A percentile compares a stretch with the other conserved stretches of the same genome.
Conservation (phyloP, 2,888 invertebrate genomes). For the Thereva nobilitata region DNA sequence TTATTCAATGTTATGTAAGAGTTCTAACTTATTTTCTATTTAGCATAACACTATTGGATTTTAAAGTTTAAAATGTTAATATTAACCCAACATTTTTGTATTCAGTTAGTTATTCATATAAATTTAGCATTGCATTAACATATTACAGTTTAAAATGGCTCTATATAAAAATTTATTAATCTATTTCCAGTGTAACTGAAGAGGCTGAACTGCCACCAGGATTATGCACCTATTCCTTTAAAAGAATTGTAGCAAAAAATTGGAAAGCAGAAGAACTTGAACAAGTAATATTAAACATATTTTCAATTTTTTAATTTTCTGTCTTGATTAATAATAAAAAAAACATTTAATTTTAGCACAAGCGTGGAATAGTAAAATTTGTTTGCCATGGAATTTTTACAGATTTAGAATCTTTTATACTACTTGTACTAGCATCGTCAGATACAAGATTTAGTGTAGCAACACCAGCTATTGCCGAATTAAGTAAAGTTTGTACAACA, state of each 20-base stretch:
- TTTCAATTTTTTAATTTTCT: constrained; percentile 1
- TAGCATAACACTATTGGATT: too few relatives aligned
- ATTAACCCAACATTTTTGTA: too few relatives aligned
- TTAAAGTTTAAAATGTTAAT: too few relatives aligned
- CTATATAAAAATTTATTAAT: background rate
- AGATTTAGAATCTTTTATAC: constrained; percentile 73
- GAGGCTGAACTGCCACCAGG: constrained; percentile 68
- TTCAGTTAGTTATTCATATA: too few relatives aligned
- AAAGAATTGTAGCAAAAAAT: constrained; percentile 73
- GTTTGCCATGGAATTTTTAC: constrained; percentile 77
- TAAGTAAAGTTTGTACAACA: constrained; percentile 73
- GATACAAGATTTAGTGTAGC: constrained; percentile 89
- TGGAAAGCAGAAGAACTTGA: constrained; percentile 81
- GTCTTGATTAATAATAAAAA: background rate
- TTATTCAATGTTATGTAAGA: too few relatives aligned
- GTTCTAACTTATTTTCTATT: too few relatives aligned
- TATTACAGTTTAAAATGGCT: too few relatives aligned
- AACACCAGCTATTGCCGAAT: constrained; percentile 81
- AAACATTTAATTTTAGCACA: constrained; percentile 61
- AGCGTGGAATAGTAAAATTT: constrained; percentile 80
- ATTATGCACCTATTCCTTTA: constrained; percentile 75
- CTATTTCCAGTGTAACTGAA: constrained; percentile 47
- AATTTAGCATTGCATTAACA: too few relatives aligned
- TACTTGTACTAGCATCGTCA: constrained; percentile 82
- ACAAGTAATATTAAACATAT: constrained; percentile 60